Evolutionary conservation across 2,113 vertebrate genomes (phyloP).

Genomic region (Megalops atlanticus): DNA sequence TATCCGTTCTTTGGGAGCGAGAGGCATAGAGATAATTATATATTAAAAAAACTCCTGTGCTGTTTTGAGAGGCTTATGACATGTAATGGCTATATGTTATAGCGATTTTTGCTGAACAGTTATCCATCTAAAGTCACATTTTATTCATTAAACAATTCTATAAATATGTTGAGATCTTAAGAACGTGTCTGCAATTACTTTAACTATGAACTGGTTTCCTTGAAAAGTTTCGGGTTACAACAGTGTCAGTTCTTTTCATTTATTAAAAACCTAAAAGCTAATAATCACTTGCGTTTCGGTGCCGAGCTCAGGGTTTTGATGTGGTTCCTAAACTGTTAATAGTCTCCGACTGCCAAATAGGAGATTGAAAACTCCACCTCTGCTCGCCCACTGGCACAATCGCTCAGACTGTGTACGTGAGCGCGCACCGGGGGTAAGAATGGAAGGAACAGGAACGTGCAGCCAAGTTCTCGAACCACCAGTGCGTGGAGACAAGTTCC

Average conservation of each 20-base stretch:
- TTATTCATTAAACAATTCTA: no score
- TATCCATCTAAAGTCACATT: no score
- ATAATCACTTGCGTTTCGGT: neutral
- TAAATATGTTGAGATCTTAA: no score
- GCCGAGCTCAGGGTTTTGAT: conserved; percentile 2
- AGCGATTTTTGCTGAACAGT: no score
- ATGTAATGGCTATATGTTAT: no score
- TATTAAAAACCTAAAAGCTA: neutral
- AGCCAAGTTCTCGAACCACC: no score
- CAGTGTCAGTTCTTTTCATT: neutral
- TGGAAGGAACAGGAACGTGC: neutral
- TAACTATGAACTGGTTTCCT: no score
- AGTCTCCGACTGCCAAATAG: neutral
- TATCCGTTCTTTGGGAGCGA: neutral
- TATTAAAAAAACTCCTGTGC: no score
- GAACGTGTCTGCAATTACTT: no score
- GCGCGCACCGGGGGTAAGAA: neutral
- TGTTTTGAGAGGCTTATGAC: no score
- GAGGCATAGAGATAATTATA: no score
- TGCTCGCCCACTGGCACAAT: conserved; percentile 3
- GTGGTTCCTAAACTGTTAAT: conserved; percentile 6
- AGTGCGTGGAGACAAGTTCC: neutral
- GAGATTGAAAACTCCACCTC: neutral
- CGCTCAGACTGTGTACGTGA: neutral
- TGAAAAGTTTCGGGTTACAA: no score